Conservation (phyloP, 2,888 invertebrate species). For the Mesorhabditis belari region DNA sequence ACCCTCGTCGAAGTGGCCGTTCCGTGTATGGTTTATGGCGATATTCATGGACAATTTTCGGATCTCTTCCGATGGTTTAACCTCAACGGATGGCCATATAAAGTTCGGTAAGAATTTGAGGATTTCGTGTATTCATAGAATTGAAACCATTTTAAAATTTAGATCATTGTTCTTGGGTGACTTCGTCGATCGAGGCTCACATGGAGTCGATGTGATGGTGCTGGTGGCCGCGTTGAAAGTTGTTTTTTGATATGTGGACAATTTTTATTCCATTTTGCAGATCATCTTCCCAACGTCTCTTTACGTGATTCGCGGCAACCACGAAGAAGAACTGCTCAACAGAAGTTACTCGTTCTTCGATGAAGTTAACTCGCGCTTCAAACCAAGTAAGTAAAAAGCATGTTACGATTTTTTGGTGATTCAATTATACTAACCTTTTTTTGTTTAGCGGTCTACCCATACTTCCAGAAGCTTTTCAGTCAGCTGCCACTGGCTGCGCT, state of each 20-base stretch:
- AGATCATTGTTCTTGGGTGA: conserved; percentile 27
- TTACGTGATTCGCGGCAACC: conserved; percentile 26
- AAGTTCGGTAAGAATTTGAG: conserved; percentile 10
- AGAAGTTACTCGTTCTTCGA: conserved; percentile 29
- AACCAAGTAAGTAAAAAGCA: conserved; percentile 1
- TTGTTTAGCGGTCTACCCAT: conserved; percentile 10
- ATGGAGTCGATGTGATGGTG: conserved; percentile 29
- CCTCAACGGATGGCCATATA: conserved; percentile 30
- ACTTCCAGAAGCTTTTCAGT: conserved; percentile 24
- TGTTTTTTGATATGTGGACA: background rate
- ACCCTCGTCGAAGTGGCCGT: conserved; percentile 11
- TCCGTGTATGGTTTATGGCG: conserved; percentile 20
- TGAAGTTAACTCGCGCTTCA: conserved; percentile 22
- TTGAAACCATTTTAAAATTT: background rate
- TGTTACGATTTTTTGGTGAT: background rate
- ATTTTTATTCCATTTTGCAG: too few relatives aligned
- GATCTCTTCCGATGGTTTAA: conserved; percentile 28
- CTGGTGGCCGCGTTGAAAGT: conserved; percentile 23
- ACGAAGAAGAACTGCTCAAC: conserved; percentile 31
- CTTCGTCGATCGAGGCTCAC: conserved; percentile 29
- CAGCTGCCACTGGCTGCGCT: conserved; percentile 24
- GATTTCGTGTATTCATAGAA: too few relatives aligned
- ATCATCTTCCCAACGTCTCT: conserved; percentile 15
- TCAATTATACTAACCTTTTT: background rate
- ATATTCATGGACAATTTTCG: conserved; percentile 31